Conservation (phyloP, 2,888 invertebrate species). For the Uropetala carovei region DNA sequence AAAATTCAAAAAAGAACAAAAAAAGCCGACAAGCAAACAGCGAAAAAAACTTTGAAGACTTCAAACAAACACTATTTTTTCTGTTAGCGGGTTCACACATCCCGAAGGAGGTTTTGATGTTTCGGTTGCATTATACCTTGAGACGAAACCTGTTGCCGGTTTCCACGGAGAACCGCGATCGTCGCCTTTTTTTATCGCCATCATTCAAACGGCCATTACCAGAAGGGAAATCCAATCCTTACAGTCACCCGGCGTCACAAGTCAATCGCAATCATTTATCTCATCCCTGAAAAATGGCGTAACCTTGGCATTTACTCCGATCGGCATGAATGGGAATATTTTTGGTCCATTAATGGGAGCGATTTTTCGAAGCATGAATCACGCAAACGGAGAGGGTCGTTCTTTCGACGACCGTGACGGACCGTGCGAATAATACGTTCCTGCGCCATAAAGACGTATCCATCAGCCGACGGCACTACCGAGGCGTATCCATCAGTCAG, state of each 20-base stretch:
- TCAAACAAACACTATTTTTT: no score
- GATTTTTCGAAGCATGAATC: neutral
- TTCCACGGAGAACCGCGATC: neutral
- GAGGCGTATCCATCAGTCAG: neutral
- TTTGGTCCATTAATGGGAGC: constrained; percentile 2
- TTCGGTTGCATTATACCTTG: no score
- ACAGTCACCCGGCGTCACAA: neutral
- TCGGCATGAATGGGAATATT: neutral
- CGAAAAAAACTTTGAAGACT: no score
- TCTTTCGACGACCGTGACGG: neutral
- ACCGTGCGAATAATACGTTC: neutral
- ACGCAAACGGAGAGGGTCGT: neutral
- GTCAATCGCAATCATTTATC: neutral
- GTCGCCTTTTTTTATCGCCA: neutral
- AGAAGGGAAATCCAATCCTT: neutral
- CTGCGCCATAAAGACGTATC: neutral
- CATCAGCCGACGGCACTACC: neutral
- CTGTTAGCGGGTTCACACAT: no score
- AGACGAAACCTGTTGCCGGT: no score
- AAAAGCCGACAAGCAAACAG: no score
- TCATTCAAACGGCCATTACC: neutral
- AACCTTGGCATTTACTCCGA: neutral
- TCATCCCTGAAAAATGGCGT: neutral
- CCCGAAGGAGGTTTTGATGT: no score
- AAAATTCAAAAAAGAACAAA: no score